phyloP scores from a whole-genome alignment of 2,888 invertebrate genomes.

The Neocrepidodera transversa region DNA sequence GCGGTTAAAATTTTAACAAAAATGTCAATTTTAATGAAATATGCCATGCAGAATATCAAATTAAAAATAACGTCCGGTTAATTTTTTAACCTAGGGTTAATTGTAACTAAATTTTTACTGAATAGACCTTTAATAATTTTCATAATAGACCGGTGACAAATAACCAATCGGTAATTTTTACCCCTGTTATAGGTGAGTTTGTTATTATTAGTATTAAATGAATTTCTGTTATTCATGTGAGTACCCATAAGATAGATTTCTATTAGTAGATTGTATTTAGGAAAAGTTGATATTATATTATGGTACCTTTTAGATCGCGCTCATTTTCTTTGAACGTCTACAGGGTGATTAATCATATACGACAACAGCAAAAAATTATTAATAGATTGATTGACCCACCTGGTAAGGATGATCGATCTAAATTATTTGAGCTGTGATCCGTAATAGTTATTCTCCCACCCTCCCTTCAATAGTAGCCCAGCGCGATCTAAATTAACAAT shows the following conservation, averaged over 20 bases:
- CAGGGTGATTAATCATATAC: not conserved
- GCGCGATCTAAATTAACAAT: not conserved
- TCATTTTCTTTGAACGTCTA: not conserved
- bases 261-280: not conserved
- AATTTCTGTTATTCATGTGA: not conserved
- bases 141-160: not conserved
- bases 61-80: too few relatives aligned
- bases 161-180: not conserved
- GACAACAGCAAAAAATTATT: not conserved
- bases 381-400: too few relatives aligned
- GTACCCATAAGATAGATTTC: not conserved
- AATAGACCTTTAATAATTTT: conserved; percentile 8
- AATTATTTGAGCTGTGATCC: not conserved
- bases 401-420: too few relatives aligned
- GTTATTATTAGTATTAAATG: not conserved
- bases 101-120: too few relatives aligned
- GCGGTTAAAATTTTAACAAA: too few relatives aligned
- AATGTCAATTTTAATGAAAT: too few relatives aligned
- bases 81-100: too few relatives aligned
- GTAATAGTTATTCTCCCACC: not conserved
- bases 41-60: too few relatives aligned
- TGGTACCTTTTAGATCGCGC: not conserved
- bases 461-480: not conserved
- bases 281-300: not conserved
- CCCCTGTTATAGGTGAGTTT: not conserved